Base-by-base conservation (phyloP, 1,140 invertebrate species). In the Cotesia glomerata region DNA sequence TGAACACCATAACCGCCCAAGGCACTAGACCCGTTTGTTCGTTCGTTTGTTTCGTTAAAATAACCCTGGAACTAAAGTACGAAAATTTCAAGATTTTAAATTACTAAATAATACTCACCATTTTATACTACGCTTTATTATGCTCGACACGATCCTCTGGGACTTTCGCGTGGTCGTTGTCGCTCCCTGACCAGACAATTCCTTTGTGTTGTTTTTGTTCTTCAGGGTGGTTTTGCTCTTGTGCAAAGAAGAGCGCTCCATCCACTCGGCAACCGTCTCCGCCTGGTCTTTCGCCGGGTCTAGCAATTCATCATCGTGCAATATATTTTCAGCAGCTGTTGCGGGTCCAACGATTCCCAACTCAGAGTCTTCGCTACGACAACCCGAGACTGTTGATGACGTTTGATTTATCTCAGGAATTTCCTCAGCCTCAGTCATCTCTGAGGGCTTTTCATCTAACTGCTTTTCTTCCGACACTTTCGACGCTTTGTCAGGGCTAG, bases 51-150 rank as follows among this genome's bases (percentile, higher is more conserved):
- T 26, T 26, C 26, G 26, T 34, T 16, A 32, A 56, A 54, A 72
- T 66, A 69, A 61, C 56, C 56, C 56, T 63, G 64, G 26, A 26
- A 26, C 26, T 26, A 67, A 54, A 54, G 52, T 59, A 9, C 9
- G 16, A 63, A 32, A 58, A 62, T 62, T 70, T 73, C 64, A 49
- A 52, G 26, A 62, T 36, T 45, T 8, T 18, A 75, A 63, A 70
- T 61, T 26, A 26, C 26, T 26, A 26, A 26, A 9, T 3, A 51
- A 67, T 39, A 81, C 84, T 86, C 74, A 86, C 86, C 83, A 86
- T 76, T 84, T 83, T 68, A 83, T 86, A 76, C 81, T 85, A 56
- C 77, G 80, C 65, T 84, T 83, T 58, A 87, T 85, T 69, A 84
- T 87, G 71, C 81, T 86, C 71, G 77, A 83, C 62, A 86, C 79